Percentiles rank a stretch among this genome's conserved stretches.
These are phyloP conservation scores for Hypselothyrea guttata DNA, from an alignment of 2,888 invertebrate species.

Conservation along the genomic window DNA sequence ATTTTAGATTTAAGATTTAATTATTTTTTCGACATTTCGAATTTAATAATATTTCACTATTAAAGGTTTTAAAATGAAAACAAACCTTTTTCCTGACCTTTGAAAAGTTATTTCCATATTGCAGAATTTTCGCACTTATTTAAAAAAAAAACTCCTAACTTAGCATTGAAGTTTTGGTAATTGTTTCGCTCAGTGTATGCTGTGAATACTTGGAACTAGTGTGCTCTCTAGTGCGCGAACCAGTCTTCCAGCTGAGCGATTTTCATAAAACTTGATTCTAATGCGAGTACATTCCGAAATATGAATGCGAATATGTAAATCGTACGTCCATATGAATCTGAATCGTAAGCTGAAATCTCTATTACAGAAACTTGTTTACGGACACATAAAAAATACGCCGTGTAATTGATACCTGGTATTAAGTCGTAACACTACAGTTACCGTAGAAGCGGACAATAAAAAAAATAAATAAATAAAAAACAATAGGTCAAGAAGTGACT, in stretches of 20 bases:
- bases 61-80: too few species aligned
- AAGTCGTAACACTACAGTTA: neutral
- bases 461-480: neutral
- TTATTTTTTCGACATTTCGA: too few species aligned
- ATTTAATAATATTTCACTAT: too few species aligned
- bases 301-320: constrained; percentile 18
- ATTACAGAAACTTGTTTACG: constrained; percentile 33
- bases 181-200: constrained; percentile 4
- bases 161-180: too few species aligned
- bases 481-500: constrained; percentile 34
- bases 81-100: too few species aligned
- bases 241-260: constrained; percentile 42
- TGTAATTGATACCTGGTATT: constrained; percentile 27
- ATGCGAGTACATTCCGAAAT: constrained; percentile 7
- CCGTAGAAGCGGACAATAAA: neutral
- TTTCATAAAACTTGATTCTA: constrained; percentile 26
- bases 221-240: constrained; percentile 20
- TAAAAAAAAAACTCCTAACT: too few species aligned
- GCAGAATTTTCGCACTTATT: too few species aligned
- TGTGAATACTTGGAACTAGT: neutral
- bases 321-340: neutral
- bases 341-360: constrained; percentile 6
- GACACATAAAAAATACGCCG: too few species aligned
- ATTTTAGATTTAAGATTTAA: too few species aligned
- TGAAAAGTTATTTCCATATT: too few species aligned